Conservation (phyloP, 2,888 invertebrate genomes). For the Tinea semifulvella region DNA sequence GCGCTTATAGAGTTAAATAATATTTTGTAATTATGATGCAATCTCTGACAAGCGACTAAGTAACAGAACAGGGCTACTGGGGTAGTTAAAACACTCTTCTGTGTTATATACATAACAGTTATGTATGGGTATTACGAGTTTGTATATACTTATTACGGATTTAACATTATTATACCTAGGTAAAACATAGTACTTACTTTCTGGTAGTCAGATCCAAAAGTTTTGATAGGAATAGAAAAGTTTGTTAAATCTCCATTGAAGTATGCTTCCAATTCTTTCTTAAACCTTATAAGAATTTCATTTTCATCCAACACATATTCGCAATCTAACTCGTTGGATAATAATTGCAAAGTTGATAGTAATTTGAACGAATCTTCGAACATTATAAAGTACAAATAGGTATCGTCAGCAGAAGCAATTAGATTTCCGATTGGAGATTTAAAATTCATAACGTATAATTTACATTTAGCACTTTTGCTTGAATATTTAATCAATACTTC, state of each 20-base stretch:
- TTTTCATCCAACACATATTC: constrained; percentile 33
- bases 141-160: not conserved
- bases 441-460: constrained; percentile 27
- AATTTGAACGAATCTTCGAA: constrained; percentile 44
- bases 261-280: constrained; percentile 20
- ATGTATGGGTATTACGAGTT: not conserved
- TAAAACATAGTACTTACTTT: constrained; percentile 29
- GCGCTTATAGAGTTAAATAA: no score
- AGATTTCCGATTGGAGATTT: constrained; percentile 40
- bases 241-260: constrained; percentile 31
- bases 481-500: constrained; percentile 22
- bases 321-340: constrained; percentile 31
- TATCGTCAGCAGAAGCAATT: constrained; percentile 39
- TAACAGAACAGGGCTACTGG: no score
- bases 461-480: constrained; percentile 19
- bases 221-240: constrained; percentile 43
- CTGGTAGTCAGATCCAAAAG: constrained; percentile 50
- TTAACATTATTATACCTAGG: not conserved
- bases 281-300: constrained; percentile 21
- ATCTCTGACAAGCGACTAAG: no score
- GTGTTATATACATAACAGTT: no score
- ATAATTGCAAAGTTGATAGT: constrained; percentile 31
- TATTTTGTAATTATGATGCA: no score
- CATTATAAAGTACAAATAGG: constrained; percentile 35
- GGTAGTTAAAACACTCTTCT: no score